phyloP scores from a whole-genome alignment of 1,140 invertebrate species.

The Nebria ingens region DNA sequence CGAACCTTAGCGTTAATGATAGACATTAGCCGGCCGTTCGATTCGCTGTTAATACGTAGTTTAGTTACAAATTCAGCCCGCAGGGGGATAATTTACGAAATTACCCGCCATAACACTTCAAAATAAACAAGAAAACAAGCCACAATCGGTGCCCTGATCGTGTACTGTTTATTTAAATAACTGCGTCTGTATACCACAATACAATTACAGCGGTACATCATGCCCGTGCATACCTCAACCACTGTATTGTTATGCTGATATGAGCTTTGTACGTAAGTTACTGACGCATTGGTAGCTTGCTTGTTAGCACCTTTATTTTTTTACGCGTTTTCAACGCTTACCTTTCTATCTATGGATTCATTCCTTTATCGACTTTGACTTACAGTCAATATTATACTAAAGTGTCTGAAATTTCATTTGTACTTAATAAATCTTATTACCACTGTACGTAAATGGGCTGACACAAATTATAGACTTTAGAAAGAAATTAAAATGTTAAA shows the following conservation, averaged over 20 bases:
- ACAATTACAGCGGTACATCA: not conserved
- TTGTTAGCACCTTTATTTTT: conserved; percentile 15
- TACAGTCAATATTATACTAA: not conserved
- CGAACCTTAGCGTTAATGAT: conserved; percentile 33
- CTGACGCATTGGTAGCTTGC: conserved; percentile 12
- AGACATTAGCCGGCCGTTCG: conserved; percentile 33
- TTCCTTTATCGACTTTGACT: not conserved
- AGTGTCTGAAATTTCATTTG: not conserved
- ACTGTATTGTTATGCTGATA: conserved; percentile 13
- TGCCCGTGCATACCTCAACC: not conserved
- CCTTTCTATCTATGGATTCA: not conserved
- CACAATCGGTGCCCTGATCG: conserved; percentile 26
- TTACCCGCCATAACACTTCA: conserved; percentile 35
- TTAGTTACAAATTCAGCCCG: conserved; percentile 35
- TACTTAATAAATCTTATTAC: not conserved
- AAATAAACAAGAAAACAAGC: conserved; percentile 35
- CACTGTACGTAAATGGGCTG: not conserved
- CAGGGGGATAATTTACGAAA: conserved; percentile 35
- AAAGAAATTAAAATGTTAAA: too few relatives aligned
- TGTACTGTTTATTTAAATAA: conserved; percentile 34
- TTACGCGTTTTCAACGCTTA: not conserved
- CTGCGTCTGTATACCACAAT: conserved; percentile 12
- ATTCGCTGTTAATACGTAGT: conserved; percentile 35
- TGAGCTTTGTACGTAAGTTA: conserved; percentile 5
- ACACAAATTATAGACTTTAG: too few relatives aligned